Evolutionary conservation across 2,797 vertebrate genomes (phyloP).

Genomic region (Zonotrichia albicollis): DNA sequence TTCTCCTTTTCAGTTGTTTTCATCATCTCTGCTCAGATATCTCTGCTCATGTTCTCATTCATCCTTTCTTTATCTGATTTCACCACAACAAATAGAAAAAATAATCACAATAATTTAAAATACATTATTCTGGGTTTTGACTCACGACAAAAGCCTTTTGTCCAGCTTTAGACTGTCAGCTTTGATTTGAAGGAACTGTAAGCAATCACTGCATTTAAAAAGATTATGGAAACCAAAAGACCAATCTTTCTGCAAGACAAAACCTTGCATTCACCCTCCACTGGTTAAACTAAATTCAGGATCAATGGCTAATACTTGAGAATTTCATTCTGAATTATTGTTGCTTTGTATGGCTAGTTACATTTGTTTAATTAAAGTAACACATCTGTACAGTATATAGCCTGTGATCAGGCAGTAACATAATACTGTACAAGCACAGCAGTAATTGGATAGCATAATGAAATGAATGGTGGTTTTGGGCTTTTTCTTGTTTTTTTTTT

Average conservation of each 20-base stretch:
- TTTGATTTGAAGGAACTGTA: not conserved
- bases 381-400: conserved; percentile 77
- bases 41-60: not conserved
- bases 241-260: not conserved
- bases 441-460: conserved; percentile 80
- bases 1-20: not conserved
- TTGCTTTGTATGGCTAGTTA: conserved; percentile 70
- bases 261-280: not conserved
- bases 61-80: not conserved
- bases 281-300: not conserved
- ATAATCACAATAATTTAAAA: not conserved
- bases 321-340: conserved; percentile 55
- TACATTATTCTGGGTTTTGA: not conserved
- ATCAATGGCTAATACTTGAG: not conserved
- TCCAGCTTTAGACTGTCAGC: not conserved
- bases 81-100: not conserved
- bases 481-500: accelerated
- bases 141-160: not conserved
- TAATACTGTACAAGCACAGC: conserved; percentile 72
- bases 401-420: conserved; percentile 71
- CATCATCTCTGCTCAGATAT: not conserved
- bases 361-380: conserved; percentile 81
- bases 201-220: not conserved
- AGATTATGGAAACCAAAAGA: not conserved
- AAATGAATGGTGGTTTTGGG: conserved; percentile 68